Evolutionary conservation across 2,888 invertebrate species (phyloP).

Genomic region (Amphimallon solstitiale): DNA sequence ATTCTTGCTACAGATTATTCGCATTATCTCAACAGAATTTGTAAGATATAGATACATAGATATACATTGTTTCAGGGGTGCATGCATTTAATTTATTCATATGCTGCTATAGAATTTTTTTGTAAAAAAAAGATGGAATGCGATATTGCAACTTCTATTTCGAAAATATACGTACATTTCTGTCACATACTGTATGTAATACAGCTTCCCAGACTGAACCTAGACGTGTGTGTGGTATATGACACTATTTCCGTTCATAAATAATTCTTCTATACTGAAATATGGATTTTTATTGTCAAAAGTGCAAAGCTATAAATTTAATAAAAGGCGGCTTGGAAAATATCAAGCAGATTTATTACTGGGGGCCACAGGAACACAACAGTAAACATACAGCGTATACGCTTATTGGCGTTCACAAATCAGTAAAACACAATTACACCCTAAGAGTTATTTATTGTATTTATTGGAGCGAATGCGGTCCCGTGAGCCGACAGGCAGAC

Average conservation of each 20-base stretch:
- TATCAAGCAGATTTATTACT: slow-evolving; percentile 53
- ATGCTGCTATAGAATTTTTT: no score
- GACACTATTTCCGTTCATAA: slow-evolving; percentile 48
- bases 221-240: slow-evolving; percentile 38
- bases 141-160: no score
- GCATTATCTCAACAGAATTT: no score
- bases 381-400: slow-evolving; percentile 37
- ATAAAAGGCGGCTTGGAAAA: slow-evolving; percentile 54
- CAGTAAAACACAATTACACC: slow-evolving; percentile 57
- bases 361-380: slow-evolving; percentile 13
- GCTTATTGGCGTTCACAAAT: slow-evolving; percentile 56
- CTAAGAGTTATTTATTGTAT: slow-evolving; percentile 53
- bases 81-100: no score
- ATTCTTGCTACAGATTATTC: no score
- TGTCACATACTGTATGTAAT: no score
- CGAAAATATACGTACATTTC: no score
- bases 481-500: slow-evolving; percentile 44
- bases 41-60: no score
- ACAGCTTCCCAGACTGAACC: background rate
- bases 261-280: slow-evolving; percentile 54
- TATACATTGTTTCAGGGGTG: no score
- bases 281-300: slow-evolving; percentile 57
- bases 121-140: no score
- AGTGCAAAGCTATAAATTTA: slow-evolving; percentile 57
- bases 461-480: slow-evolving; percentile 51